Conservation (phyloP, 2,888 invertebrate species). For the Cephus rjabovi region DNA sequence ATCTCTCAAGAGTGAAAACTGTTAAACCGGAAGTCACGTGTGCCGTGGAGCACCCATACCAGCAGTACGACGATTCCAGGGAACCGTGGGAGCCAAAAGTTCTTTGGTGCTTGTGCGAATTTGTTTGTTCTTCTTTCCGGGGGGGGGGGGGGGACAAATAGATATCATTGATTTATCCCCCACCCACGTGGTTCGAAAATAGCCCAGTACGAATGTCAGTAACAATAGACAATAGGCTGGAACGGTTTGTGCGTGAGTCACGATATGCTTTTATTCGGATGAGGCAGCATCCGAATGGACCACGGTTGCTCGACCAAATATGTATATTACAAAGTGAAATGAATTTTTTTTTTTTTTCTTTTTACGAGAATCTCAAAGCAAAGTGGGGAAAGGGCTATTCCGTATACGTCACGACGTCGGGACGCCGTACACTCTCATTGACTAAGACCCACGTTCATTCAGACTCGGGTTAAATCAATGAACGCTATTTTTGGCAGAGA, state of each 20-base stretch:
- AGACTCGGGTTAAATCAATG: constrained; percentile 48
- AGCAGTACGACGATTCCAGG: neutral
- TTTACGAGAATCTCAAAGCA: neutral
- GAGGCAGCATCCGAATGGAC: neutral
- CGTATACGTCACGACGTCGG: constrained; percentile 3
- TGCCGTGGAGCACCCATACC: neutral
- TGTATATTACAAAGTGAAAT: neutral
- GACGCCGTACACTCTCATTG: constrained; percentile 29
- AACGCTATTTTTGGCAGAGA: constrained; percentile 48
- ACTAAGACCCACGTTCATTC: constrained; percentile 23
- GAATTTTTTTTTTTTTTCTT: neutral
- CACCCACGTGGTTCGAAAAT: neutral
- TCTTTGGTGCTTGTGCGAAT: neutral
- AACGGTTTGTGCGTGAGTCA: neutral
- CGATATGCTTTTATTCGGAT: neutral
- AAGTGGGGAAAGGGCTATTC: neutral
- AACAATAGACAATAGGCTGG: neutral
- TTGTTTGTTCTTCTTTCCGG: neutral
- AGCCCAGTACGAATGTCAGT: neutral
- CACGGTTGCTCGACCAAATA: neutral
- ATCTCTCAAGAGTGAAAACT: neutral
- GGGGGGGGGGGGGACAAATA: neutral
- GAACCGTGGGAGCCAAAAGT: neutral
- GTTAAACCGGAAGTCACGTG: neutral
- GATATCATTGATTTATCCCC: constrained; percentile 3